Evolutionary conservation across 2,888 invertebrate species (phyloP).

Genomic region (Theretra japonica): DNA sequence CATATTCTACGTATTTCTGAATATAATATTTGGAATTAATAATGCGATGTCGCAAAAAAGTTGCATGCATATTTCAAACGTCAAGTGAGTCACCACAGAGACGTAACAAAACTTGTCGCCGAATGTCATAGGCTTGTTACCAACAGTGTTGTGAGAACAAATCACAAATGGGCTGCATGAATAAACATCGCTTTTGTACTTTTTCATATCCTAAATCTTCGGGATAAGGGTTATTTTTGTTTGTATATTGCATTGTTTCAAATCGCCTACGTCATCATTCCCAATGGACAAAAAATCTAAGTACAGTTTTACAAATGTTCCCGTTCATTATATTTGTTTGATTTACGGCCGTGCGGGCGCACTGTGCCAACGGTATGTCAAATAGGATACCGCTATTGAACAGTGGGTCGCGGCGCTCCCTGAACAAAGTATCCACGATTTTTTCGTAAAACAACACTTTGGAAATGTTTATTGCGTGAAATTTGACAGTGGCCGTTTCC

Average conservation of each 20-base stretch:
- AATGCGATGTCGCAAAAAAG: background rate
- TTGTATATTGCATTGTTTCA: slow-evolving; percentile 2
- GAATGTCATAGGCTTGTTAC: slow-evolving; percentile 1
- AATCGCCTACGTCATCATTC: slow-evolving; percentile 53
- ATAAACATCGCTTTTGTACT: background rate
- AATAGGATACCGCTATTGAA: slow-evolving; percentile 64
- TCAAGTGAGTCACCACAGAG: slow-evolving; percentile 30
- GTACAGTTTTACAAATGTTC: slow-evolving; percentile 76
- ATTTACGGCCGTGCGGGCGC: slow-evolving; percentile 74
- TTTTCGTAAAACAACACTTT: slow-evolving; percentile 71
- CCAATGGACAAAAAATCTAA: slow-evolving; percentile 52
- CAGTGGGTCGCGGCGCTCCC: slow-evolving; percentile 43
- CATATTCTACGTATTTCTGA: background rate
- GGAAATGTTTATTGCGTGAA: slow-evolving; percentile 70
- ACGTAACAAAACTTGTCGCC: slow-evolving; percentile 35
- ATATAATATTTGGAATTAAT: background rate
- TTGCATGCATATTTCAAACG: background rate
- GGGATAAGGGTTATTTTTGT: slow-evolving; percentile 8
- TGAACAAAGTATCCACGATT: slow-evolving; percentile 40
- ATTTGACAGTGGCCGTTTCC: slow-evolving; percentile 71
- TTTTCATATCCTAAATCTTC: background rate
- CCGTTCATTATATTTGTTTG: slow-evolving; percentile 74
- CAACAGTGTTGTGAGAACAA: background rate
- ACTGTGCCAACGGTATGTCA: slow-evolving; percentile 63
- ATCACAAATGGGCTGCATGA: slow-evolving; percentile 1